A percentile compares a stretch with the other conserved stretches of the same genome.
phyloP scores from a whole-genome alignment of 2,113 vertebrate species.

The Murina feae region DNA sequence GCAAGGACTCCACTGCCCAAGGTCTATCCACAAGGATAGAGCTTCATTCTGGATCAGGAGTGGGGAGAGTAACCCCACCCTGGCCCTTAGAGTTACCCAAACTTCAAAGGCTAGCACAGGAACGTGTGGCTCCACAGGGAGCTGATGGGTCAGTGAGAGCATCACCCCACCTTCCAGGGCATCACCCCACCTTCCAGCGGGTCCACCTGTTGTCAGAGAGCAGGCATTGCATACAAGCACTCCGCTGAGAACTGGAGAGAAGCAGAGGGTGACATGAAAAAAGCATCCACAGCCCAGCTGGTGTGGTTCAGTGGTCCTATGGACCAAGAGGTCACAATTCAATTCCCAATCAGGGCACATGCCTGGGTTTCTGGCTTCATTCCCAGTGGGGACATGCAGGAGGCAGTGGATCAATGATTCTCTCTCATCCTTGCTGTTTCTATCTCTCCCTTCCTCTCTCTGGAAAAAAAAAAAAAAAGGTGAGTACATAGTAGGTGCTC shows the following conservation, averaged over 20 bases:
- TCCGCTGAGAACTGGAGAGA: neutral
- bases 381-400: too few relatives aligned
- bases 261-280: neutral
- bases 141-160: neutral
- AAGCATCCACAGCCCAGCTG: neutral
- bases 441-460: too few relatives aligned
- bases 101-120: neutral
- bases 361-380: too few relatives aligned
- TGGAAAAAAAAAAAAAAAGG: neutral
- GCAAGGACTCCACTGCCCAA: slow-evolving; percentile 30
- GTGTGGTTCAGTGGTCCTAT: too few relatives aligned
- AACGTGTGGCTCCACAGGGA: neutral
- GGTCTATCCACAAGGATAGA: neutral
- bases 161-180: neutral
- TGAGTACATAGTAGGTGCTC: neutral
- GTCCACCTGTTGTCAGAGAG: neutral
- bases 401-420: too few relatives aligned
- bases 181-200: neutral
- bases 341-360: too few relatives aligned
- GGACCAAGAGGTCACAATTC: too few relatives aligned
- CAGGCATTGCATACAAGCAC: neutral
- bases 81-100: neutral
- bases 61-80: neutral
- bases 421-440: too few relatives aligned
- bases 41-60: neutral